Evolutionary conservation across 2,113 vertebrate genomes (phyloP).

Genomic region (Bothrops jararaca): DNA sequence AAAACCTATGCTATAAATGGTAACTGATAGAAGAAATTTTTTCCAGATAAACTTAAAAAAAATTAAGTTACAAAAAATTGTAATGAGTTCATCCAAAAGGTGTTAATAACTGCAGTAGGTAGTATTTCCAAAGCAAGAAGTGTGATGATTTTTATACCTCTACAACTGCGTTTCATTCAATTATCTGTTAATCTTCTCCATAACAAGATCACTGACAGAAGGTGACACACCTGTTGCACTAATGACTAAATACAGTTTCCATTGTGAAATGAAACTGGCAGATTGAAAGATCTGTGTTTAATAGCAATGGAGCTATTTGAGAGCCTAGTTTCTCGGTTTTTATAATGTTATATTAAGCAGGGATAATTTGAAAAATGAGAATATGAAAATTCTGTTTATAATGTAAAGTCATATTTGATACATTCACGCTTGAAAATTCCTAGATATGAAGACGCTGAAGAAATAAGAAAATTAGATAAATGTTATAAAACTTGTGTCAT

Average conservation of each 20-base stretch:
- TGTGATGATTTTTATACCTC: neutral
- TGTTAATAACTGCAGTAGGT: neutral
- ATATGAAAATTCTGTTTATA: neutral
- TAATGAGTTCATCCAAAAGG: neutral
- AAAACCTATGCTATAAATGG: neutral
- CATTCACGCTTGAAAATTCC: neutral
- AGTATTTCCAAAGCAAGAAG: neutral
- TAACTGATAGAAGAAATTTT: neutral
- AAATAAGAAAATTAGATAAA: neutral
- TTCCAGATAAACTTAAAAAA: neutral
- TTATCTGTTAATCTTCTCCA: neutral
- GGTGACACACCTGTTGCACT: neutral
- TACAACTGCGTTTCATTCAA: neutral
- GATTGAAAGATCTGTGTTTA: neutral
- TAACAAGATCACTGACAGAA: neutral
- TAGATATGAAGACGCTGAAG: neutral
- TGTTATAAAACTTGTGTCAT: neutral
- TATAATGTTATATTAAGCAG: neutral
- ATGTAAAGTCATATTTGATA: neutral
- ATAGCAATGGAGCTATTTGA: neutral
- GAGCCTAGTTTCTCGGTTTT: neutral
- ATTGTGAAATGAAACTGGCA: neutral
- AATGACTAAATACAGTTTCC: neutral
- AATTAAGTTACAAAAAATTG: neutral
- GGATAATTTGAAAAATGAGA: neutral